A percentile compares a stretch with the other conserved stretches of the same genome.
phyloP scores from a whole-genome alignment of 2,797 vertebrate genomes.

The Halcyon smyrnensis region DNA sequence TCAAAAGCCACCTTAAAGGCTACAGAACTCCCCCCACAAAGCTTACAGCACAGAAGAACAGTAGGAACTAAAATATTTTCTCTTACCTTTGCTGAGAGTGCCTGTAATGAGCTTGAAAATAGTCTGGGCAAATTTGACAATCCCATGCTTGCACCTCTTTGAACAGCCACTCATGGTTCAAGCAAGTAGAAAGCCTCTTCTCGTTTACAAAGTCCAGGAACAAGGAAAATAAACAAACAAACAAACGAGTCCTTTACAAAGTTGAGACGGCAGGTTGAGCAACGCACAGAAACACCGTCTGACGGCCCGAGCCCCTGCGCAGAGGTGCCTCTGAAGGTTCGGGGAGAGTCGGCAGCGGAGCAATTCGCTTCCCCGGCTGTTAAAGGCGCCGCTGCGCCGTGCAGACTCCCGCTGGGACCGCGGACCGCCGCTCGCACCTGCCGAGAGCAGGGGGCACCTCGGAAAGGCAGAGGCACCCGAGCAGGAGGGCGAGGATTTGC shows the following conservation, averaged over 20 bases:
- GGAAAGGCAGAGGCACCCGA: neutral
- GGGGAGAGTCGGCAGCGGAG: neutral
- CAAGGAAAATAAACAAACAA: neutral
- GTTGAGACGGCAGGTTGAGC: neutral
- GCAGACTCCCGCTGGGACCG: neutral
- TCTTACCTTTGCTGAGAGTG: slow-evolving; percentile 91
- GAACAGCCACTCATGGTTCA: slow-evolving; percentile 88
- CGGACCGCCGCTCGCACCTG: neutral
- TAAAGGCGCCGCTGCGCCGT: neutral
- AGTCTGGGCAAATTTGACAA: slow-evolving; percentile 88
- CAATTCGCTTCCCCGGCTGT: neutral
- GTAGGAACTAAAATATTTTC: neutral
- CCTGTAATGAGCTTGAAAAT: slow-evolving; percentile 90
- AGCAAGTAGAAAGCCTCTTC: neutral
- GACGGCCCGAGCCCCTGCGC: neutral
- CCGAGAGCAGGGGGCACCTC: neutral
- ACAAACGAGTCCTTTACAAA: neutral
- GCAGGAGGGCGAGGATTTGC: neutral
- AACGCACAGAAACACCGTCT: neutral
- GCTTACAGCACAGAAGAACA: neutral
- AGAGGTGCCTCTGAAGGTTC: neutral
- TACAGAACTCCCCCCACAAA: neutral
- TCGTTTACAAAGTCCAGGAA: neutral
- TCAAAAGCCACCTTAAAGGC: neutral
- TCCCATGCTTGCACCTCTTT: slow-evolving; percentile 88